phyloP scores from a whole-genome alignment of 2,113 vertebrate species.

The Prionailurus bengalensis region DNA sequence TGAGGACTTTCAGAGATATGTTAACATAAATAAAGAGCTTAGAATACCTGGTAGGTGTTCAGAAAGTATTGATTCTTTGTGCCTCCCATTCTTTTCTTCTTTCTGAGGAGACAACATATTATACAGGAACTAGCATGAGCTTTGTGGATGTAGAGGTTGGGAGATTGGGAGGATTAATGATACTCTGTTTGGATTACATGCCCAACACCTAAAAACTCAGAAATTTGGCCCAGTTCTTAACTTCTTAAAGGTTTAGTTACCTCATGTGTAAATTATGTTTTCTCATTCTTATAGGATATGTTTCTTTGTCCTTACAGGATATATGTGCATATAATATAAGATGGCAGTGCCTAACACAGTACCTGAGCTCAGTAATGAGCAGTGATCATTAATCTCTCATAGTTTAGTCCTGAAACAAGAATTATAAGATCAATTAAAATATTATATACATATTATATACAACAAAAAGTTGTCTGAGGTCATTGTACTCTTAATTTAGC shows the following conservation, averaged over 20 bases:
- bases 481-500: not conserved
- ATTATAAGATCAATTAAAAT: not conserved
- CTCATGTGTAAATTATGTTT: not conserved
- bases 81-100: not conserved
- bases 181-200: not conserved
- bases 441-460: not conserved
- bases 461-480: not conserved
- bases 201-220: not conserved
- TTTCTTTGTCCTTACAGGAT: not conserved
- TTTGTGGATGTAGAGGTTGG: not conserved
- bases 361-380: not conserved
- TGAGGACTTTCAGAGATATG: not conserved
- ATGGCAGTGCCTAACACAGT: not conserved
- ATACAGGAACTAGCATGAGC: not conserved
- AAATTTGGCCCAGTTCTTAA: not conserved
- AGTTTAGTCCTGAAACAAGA: not conserved
- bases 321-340: not conserved
- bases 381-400: not conserved
- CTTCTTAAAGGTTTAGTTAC: not conserved
- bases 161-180: not conserved
- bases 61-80: not conserved
- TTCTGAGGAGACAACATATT: not conserved
- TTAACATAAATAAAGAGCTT: not conserved
- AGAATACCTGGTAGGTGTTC: not conserved
- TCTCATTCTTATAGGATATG: not conserved